Evolutionary conservation across 2,888 invertebrate genomes (phyloP).

Genomic region (Drosophila formosana): DNA sequence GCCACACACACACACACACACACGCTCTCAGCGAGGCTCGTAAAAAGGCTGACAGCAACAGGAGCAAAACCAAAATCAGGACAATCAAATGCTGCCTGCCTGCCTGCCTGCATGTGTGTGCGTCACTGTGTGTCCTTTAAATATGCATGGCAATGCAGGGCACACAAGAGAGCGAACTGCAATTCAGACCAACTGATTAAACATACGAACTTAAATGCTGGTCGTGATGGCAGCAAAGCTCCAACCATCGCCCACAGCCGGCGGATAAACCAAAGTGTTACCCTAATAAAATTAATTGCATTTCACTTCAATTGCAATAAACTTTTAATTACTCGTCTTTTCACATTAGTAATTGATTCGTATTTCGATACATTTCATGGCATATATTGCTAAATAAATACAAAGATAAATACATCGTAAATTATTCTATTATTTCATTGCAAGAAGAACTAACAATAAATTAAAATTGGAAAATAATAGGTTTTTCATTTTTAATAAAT

Average conservation of each 20-base stretch:
- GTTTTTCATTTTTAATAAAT: too few relatives aligned
- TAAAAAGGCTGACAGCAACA: slow-evolving; percentile 30
- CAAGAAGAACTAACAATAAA: too few relatives aligned
- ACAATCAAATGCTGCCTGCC: slow-evolving; percentile 59
- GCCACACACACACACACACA: slow-evolving; percentile 36
- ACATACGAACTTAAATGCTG: slow-evolving; percentile 17
- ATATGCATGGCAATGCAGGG: slow-evolving; percentile 62
- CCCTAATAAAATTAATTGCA: not conserved
- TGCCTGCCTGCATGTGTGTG: slow-evolving; percentile 10
- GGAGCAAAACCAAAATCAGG: slow-evolving; percentile 53
- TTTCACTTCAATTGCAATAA: not conserved
- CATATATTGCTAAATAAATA: too few relatives aligned
- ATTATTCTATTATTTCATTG: too few relatives aligned
- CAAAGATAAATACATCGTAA: too few relatives aligned
- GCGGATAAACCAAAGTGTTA: not conserved
- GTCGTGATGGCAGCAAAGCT: not conserved
- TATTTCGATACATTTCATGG: too few relatives aligned
- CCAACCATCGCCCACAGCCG: not conserved
- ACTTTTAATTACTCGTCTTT: not conserved
- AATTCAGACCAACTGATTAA: slow-evolving; percentile 45
- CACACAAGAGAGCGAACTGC: slow-evolving; percentile 56
- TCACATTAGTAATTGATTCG: too few relatives aligned
- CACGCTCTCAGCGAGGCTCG: slow-evolving; percentile 9
- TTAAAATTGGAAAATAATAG: too few relatives aligned
- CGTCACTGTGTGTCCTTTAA: slow-evolving; percentile 37